These are phyloP conservation scores for Ichneumoninae sp. DNA, from an alignment of 2,888 invertebrate species.

Conservation along the genomic window DNA sequence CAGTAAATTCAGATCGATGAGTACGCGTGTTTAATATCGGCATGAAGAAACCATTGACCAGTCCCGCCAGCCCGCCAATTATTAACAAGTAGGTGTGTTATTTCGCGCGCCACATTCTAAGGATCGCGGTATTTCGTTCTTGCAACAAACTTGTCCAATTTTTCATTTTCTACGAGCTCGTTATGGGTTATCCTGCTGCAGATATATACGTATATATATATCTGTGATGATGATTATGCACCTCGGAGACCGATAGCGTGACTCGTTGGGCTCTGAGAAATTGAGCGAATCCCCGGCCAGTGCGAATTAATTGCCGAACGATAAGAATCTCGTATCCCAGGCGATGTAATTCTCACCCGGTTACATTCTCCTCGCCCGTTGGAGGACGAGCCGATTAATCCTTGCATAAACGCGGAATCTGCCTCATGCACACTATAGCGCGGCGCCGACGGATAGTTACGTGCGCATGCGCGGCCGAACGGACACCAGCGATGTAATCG, in stretches of 20 bases:
- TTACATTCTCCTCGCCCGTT: slow-evolving; percentile 57
- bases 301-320: slow-evolving; percentile 60
- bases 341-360: slow-evolving; percentile 54
- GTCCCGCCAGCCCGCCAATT: not conserved
- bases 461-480: slow-evolving; percentile 26
- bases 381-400: slow-evolving; percentile 67
- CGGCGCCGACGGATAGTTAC: slow-evolving; percentile 36
- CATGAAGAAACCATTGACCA: not conserved
- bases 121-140: not conserved
- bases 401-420: slow-evolving; percentile 66
- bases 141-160: not conserved
- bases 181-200: not conserved
- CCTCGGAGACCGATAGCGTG: slow-evolving; percentile 46
- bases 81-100: not conserved
- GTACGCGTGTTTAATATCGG: not conserved
- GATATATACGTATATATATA: not conserved
- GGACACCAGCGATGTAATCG: slow-evolving; percentile 41
- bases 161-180: slow-evolving; percentile 1
- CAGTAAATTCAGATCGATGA: not conserved
- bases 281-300: slow-evolving; percentile 46
- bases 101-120: not conserved
- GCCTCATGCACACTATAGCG: slow-evolving; percentile 8
- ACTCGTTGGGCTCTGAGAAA: slow-evolving; percentile 45
- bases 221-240: not conserved
- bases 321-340: slow-evolving; percentile 57